Base-by-base conservation (phyloP, 2,113 vertebrate species). In the Empidonax alnorum region DNA sequence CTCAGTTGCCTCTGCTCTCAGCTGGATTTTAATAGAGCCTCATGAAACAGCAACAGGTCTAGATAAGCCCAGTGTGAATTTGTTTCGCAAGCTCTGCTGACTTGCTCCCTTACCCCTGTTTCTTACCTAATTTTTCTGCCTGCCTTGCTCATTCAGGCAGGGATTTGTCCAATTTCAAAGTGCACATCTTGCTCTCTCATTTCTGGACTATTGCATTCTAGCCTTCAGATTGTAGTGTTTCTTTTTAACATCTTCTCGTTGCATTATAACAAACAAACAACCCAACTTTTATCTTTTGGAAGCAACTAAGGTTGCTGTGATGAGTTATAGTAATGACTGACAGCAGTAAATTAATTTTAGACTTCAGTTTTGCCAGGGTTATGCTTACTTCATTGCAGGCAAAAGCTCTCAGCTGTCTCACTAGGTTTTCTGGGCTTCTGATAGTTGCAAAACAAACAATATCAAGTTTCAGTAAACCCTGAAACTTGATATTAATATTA, bases 11-110 rank as follows among this genome's bases (percentile, higher is more conserved):
- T 71, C 52, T 89, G 65, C 58, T 89, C 65, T 84, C 85, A 69
- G 75, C 65, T 88, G 83, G 68, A 68, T 94, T 94, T 96, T 91
- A 89, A 74, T 46, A 72, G 92, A 78, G 41, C 39, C 28, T 82
- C 61, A 23, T 42, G 85, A 84, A 90, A 67, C 35, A 90, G 55
- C 56, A 85, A 90, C 86, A 90, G 35, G 65, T 81, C 72, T 55
- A 69, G 69, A 71, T 92, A 81, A 97, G 86, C 83, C 73, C 83
- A 55, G 63, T 16, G 16, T 58, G 83, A 84, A 59, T 71, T 88
- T 86, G 44, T 84, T 89, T 90, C 71, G 30, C 61, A 86, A 35
- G 44, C 61, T 90, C 76, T 94, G 61, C 35, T 72, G 72, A 58
- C 76, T 92, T 84, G 78, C 67, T 63, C 1, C 0, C 81, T 83